Base-by-base conservation (phyloP, 2,888 invertebrate species). In the Reticulitermes lucifugus region DNA sequence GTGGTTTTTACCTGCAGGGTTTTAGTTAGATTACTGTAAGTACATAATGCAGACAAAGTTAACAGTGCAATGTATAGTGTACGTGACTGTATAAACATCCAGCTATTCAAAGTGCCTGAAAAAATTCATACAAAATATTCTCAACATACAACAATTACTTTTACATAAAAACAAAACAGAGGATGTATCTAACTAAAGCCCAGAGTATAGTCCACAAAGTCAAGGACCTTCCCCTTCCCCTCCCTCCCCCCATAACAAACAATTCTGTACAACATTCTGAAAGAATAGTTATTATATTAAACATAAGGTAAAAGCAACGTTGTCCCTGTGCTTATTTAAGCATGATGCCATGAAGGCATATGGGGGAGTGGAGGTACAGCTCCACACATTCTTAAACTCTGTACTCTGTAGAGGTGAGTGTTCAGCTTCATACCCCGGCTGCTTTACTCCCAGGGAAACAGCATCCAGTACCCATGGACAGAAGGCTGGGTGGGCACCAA, bases 251-350 rank as follows among this genome's bases (percentile, higher is more conserved):
- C 4, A 9, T 6, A 9, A 46, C 79, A 51, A 83, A 71, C 9
- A 55, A 29, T 29, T 75, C 83, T 83, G 75, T 83, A 83, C 83
- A 83, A 83, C 75, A 84, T 21, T 79, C 59, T 51, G 59, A 35
- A 75, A 73, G 65, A 70, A 75, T 21, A 83, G 22, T 83, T 51
- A 71, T 75, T 55, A 59, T 51, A 83, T 55, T 77, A 83, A 59
- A 60, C 59, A 77, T 35, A 35, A 35, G 4, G 35, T 35, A 35
- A 25, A 25, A 35, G 35, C 4, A 3, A 35, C 4, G 35, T 35
- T 35, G 35, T 35, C 35, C 35, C 35, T 35, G 35, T 35, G 35
- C 35, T 35, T 35, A 35, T 35, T 35, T 35, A 35, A 35, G 35
- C 35, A 35, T 35, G 35, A 35, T 35, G 35, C 35, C 35, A 35